These are phyloP conservation scores for Heliconius sara DNA, from an alignment of 2,888 invertebrate species.

Conservation along the genomic window DNA sequence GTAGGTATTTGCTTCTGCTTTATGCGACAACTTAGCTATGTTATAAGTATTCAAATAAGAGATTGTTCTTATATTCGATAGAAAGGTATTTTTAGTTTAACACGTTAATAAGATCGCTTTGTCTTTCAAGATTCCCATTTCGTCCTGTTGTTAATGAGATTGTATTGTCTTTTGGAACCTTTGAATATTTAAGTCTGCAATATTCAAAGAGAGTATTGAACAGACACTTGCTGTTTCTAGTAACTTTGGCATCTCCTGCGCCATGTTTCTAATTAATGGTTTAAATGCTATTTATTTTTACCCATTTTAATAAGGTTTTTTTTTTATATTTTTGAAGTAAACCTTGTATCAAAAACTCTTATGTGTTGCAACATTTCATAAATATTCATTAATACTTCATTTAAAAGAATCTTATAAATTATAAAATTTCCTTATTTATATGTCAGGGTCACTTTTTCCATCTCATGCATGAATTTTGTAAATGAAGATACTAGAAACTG, in stretches of 20 bases:
- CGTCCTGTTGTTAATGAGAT: conserved; percentile 1
- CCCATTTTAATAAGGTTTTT: neutral
- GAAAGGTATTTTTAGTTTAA: conserved; percentile 3
- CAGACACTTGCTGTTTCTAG: neutral
- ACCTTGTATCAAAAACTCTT: neutral
- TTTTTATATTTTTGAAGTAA: neutral
- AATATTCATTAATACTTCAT: neutral
- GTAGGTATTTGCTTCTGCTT: too few relatives aligned
- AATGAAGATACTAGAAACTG: conserved; percentile 3
- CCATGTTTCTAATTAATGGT: neutral
- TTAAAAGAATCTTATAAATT: neutral
- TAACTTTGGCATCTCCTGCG: neutral
- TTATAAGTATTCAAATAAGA: too few relatives aligned
- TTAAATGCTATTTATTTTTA: neutral
- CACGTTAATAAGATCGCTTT: conserved; percentile 10
- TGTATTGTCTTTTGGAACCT: conserved; percentile 7
- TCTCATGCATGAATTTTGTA: conserved; percentile 10
- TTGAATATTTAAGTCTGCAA: neutral
- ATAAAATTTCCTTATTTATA: neutral
- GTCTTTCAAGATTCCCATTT: conserved; percentile 6
- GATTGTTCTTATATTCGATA: neutral
- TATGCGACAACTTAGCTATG: neutral
- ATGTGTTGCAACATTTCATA: neutral
- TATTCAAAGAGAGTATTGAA: conserved; percentile 3
- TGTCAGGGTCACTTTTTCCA: conserved; percentile 9